Percentiles rank a stretch among this genome's conserved stretches.
Evolutionary conservation across 1,140 invertebrate species (phyloP).

Genomic region (Apocrypta bakeri): DNA sequence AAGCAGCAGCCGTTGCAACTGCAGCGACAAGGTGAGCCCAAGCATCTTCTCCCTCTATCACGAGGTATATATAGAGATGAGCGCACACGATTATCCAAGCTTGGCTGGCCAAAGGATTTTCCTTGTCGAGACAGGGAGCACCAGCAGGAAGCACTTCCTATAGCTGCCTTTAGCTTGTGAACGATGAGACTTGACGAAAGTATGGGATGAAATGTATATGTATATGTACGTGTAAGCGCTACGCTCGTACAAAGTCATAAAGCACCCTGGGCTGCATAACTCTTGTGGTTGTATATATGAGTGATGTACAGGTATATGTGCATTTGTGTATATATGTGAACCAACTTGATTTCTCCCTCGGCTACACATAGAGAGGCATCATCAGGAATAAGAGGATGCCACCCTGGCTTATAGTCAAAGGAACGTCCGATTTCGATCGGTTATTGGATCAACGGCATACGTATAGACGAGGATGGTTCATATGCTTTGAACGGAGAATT

Average conservation of each 20-base stretch:
- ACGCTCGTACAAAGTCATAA: constrained; percentile 51
- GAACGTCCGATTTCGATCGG: constrained; percentile 55
- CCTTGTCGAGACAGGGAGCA: constrained; percentile 50
- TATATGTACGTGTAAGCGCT: background rate
- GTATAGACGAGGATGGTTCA: background rate
- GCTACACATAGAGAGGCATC: background rate
- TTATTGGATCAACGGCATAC: constrained; percentile 57
- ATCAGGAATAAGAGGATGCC: constrained; percentile 12
- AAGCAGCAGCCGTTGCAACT: constrained; percentile 62
- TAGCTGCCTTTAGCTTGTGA: background rate
- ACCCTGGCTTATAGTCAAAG: constrained; percentile 53
- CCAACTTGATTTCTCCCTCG: constrained; percentile 30
- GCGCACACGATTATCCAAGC: constrained; percentile 69
- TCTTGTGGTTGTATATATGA: background rate
- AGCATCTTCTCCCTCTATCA: constrained; percentile 42
- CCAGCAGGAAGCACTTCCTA: background rate
- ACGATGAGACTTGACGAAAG: background rate
- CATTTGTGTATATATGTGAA: background rate
- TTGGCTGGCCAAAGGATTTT: constrained; percentile 71
- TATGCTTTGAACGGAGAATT: constrained; percentile 22
- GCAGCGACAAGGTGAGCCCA: constrained; percentile 64
- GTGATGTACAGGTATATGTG: too few relatives aligned
- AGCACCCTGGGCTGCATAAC: constrained; percentile 39
- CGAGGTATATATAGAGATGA: constrained; percentile 31
- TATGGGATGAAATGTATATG: background rate